Conservation (phyloP, 1,140 invertebrate species). For the Tyrophagus putrescentiae region DNA sequence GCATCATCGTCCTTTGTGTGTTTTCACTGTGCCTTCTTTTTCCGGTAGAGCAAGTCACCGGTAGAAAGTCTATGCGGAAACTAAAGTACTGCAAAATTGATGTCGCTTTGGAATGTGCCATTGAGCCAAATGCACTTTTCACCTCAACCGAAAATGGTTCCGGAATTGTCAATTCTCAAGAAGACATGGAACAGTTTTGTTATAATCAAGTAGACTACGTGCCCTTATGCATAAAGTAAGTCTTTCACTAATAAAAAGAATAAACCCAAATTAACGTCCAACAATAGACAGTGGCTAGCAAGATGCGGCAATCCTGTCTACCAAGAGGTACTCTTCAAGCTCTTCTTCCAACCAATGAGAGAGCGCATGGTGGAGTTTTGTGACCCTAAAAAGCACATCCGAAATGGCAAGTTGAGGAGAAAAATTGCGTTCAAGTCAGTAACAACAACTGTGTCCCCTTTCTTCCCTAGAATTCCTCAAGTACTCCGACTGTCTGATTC, state of each 20-base stretch:
- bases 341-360: background rate
- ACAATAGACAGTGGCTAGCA: background rate
- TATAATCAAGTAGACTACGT: conserved; percentile 10
- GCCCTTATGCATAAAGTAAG: background rate
- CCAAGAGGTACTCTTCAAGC: background rate
- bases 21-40: too few relatives aligned
- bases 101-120: background rate
- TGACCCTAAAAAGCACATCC: background rate
- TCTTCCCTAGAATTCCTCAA: background rate
- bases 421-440: conserved; percentile 1
- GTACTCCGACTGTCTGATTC: background rate
- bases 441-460: background rate
- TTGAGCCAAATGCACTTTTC: background rate
- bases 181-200: conserved; percentile 12
- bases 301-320: background rate
- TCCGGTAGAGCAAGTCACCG: too few relatives aligned
- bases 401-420: background rate
- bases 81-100: background rate
- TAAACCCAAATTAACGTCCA: background rate
- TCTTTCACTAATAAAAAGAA: too few relatives aligned
- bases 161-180: background rate
- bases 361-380: background rate
- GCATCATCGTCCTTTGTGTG: too few relatives aligned
- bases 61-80: too few relatives aligned
- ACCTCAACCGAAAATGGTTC: background rate